Conservation (phyloP, 2,113 vertebrate species). For the Gnathonemus longibarbis region DNA sequence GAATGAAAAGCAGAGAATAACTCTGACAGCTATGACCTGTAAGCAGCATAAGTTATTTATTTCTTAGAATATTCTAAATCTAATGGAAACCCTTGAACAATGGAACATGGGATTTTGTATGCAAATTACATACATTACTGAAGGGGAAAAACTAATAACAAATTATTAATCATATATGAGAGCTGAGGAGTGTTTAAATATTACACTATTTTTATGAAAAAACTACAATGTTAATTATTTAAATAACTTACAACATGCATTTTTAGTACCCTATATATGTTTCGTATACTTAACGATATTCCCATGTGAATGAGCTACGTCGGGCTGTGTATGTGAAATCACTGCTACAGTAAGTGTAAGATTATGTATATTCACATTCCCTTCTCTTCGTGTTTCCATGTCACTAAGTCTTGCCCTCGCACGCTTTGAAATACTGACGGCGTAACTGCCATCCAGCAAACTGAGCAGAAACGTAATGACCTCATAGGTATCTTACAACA, state of each 20-base stretch:
- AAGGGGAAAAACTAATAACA: background rate
- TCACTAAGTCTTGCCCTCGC: background rate
- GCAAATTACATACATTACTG: background rate
- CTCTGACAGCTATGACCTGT: background rate
- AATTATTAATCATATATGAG: background rate
- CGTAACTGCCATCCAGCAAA: background rate
- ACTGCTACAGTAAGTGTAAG: background rate
- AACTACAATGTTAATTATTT: background rate
- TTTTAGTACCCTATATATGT: background rate
- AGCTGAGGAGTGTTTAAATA: background rate
- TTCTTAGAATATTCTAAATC: background rate
- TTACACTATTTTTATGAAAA: background rate
- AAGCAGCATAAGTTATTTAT: background rate
- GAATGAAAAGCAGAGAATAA: background rate
- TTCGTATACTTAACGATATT: background rate
- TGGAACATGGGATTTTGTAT: background rate
- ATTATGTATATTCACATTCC: background rate
- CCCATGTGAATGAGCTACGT: background rate
- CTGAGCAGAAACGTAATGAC: slow-evolving; percentile 1
- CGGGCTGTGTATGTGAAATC: background rate
- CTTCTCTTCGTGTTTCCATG: background rate
- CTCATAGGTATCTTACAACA: slow-evolving; percentile 9
- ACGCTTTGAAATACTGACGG: background rate
- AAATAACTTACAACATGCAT: background rate
- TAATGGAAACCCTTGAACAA: background rate